Evolutionary conservation across 2,888 invertebrate genomes (phyloP).

Genomic region (Rhopalosiphum nymphaeae): DNA sequence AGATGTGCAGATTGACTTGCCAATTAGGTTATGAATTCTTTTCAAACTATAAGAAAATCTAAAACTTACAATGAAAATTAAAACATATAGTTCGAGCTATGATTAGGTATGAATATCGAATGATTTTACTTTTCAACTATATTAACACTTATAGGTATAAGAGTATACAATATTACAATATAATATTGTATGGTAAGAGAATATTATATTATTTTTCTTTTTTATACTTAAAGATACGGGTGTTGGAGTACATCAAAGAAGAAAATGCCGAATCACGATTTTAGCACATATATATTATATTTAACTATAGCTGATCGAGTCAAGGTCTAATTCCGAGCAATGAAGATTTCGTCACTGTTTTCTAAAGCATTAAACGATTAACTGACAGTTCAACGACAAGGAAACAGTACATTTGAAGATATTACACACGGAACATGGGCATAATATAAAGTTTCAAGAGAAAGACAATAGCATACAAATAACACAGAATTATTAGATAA

Average conservation of each 20-base stretch:
- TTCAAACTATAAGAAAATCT: background rate
- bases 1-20: background rate
- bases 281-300: constrained; percentile 2
- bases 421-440: background rate
- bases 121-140: background rate
- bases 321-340: constrained; percentile 32
- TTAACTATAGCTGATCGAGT: constrained; percentile 10
- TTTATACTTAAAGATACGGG: background rate
- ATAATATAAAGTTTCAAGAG: background rate
- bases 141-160: background rate
- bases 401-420: background rate
- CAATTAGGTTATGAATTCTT: background rate
- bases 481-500: constrained; percentile 38
- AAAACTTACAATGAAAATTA: background rate
- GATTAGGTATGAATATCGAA: background rate
- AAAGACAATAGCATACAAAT: constrained; percentile 32
- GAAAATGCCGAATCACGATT: constrained; percentile 43
- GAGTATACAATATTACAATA: background rate
- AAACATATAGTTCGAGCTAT: background rate
- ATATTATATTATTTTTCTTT: background rate
- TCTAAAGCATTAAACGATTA: constrained; percentile 16
- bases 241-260: background rate
- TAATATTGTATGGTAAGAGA: background rate
- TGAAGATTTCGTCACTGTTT: constrained; percentile 34
- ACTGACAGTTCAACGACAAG: constrained; percentile 28